Evolutionary conservation across 1,140 invertebrate genomes (phyloP), one percentile per base, ranked within the genome.

Genomic region (Aleiodes sp.): DNA sequence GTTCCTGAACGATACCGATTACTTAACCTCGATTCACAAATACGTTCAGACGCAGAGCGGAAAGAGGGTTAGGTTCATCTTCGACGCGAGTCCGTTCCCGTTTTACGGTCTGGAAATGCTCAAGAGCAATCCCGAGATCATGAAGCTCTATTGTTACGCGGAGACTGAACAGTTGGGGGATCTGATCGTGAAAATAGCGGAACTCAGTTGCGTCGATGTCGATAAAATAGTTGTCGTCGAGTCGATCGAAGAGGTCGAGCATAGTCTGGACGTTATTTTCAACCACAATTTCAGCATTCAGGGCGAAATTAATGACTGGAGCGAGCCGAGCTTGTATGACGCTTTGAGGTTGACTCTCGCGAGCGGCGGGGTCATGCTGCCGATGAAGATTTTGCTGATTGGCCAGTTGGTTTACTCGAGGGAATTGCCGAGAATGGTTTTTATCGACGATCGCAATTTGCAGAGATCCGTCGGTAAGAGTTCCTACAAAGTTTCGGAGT

Each of bases 1-100:
- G 46, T 90, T 90, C 75, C 76, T 91, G 31, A 90, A 90, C 80
- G 89, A 91, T 76, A 70, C 71, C 21, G 75, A 84, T 68, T 88
- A 86, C 63, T 72, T 87, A 2, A 61, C 65, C 39, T 69, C 69
- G n/a, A 70, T 85, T 31, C 61, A 21, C 39, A 73, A 29, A 41
- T 79, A n/a, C 19, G 74, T 75, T 24, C 65, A 68, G 68, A 71
- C 65, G 9, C 68, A 78, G 19, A 71, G 67, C 8, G 65, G 73
- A 16, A 75, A 72, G 60, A 46, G 70, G 26, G 63, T 76, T 4
- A 72, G 76, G 60, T 75, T 57, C 60, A 71, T 85, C 72, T 76
- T 85, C 35, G 84, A 86, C 69, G 75, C 77, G 16, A 79, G 74
- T 60, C 84, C 82, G 31, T 83, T 86, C 75, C 84, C 84, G 28